phyloP scores from a whole-genome alignment of 2,888 invertebrate species.

The Anticlea derivata region DNA sequence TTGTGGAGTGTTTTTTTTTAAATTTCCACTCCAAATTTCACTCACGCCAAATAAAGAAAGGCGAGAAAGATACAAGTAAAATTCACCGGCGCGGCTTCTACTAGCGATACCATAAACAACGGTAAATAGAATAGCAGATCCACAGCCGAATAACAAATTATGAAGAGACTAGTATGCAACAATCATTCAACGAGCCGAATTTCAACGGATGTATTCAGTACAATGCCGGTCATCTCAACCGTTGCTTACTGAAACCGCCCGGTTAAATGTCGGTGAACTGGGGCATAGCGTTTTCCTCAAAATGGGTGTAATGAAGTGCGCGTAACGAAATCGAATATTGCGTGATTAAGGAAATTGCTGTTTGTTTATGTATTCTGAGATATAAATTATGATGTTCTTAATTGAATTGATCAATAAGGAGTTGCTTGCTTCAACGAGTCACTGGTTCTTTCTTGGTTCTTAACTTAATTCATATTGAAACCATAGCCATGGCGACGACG shows the following conservation, averaged over 20 bases:
- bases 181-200: not conserved
- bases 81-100: too few species aligned
- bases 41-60: too few species aligned
- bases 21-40: too few species aligned
- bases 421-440: too few species aligned
- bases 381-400: conserved; percentile 11
- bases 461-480: too few species aligned
- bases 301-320: conserved; percentile 18
- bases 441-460: too few species aligned
- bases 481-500: too few species aligned
- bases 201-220: too few species aligned
- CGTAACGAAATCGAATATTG: conserved; percentile 26
- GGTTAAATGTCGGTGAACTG: not conserved
- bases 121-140: conserved; percentile 6
- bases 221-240: too few species aligned
- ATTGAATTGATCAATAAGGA: conserved; percentile 3
- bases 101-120: not conserved
- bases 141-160: conserved; percentile 5
- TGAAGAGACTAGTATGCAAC: not conserved
- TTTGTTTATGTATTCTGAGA: conserved; percentile 11
- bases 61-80: too few species aligned
- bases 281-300: conserved; percentile 14
- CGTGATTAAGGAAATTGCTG: conserved; percentile 27
- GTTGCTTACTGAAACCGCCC: too few species aligned
- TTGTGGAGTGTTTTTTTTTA: too few species aligned